These are phyloP conservation scores for Emmelina monodactyla DNA, from an alignment of 2,888 invertebrate species.

Conservation along the genomic window DNA sequence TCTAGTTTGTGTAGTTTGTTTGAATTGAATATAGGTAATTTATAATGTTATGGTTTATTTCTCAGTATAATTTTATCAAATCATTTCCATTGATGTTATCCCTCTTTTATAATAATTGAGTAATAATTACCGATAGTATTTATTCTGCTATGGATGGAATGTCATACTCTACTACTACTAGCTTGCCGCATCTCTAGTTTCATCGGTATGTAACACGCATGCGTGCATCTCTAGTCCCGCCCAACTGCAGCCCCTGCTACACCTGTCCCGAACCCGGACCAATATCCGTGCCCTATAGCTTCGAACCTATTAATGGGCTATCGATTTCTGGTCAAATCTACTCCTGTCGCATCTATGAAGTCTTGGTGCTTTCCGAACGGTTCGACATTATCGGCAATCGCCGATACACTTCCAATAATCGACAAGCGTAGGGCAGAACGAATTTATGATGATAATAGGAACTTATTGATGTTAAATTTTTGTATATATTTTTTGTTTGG, in stretches of 20 bases:
- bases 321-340: constrained; percentile 57
- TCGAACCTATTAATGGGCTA: constrained; percentile 54
- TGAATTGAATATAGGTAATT: no score
- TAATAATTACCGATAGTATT: no score
- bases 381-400: constrained; percentile 65
- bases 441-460: neutral
- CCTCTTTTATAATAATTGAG: no score
- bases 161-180: no score
- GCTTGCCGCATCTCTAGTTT: no score
- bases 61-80: no score
- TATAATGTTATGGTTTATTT: no score
- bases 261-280: constrained; percentile 41
- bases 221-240: constrained; percentile 24
- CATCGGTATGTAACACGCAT: constrained; percentile 7
- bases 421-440: constrained; percentile 18
- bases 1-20: no score
- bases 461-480: neutral
- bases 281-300: constrained; percentile 46
- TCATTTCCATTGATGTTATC: no score
- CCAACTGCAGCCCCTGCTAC: constrained; percentile 20
- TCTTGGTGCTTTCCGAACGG: constrained; percentile 64
- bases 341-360: constrained; percentile 43
- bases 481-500: no score
- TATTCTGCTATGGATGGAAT: no score
- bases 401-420: constrained; percentile 59